phyloP scores from a whole-genome alignment of 2,888 invertebrate genomes.

The Clanis bilineata region DNA sequence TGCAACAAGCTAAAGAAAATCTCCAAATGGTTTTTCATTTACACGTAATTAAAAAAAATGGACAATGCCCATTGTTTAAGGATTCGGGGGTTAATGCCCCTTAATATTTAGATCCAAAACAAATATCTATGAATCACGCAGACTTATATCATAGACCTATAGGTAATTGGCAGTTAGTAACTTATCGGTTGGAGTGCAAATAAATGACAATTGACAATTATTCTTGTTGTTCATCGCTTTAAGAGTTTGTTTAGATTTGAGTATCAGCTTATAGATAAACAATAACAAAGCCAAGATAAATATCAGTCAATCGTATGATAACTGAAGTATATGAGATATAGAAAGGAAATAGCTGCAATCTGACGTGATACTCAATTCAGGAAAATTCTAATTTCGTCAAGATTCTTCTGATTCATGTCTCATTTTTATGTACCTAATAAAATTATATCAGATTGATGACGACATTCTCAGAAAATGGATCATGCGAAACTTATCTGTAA shows the following conservation, averaged over 20 bases:
- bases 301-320: conserved; percentile 1
- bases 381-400: background rate
- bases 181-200: background rate
- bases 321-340: background rate
- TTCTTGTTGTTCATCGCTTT: background rate
- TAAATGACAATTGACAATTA: background rate
- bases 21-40: too few relatives aligned
- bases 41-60: too few relatives aligned
- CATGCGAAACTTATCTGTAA: too few relatives aligned
- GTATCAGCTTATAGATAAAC: background rate
- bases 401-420: background rate
- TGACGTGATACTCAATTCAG: background rate
- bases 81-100: too few relatives aligned
- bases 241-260: background rate
- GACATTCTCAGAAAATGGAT: too few relatives aligned
- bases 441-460: too few relatives aligned
- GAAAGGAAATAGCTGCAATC: too few relatives aligned
- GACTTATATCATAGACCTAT: background rate
- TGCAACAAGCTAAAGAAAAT: too few relatives aligned
- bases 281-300: background rate
- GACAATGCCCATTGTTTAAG: too few relatives aligned
- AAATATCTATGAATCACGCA: too few relatives aligned
- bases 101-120: too few relatives aligned
- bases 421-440: too few relatives aligned
- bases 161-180: background rate